Percentiles rank a stretch among this genome's conserved stretches.
Evolutionary conservation across 2,797 vertebrate species (phyloP).

Genomic region (Helicolenus hilgendorfi): DNA sequence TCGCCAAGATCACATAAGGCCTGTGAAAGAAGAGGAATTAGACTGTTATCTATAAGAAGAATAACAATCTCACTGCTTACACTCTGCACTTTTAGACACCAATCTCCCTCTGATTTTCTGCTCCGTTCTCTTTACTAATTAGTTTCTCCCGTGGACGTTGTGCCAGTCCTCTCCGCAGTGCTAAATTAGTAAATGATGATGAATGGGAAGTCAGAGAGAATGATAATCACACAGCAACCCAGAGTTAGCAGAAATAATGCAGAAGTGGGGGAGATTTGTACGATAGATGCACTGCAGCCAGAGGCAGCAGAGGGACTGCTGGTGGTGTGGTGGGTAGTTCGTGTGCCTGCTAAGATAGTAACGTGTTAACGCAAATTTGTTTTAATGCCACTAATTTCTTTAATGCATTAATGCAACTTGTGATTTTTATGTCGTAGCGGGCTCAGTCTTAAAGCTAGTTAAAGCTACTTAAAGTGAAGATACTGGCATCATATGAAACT

Average conservation of each 20-base stretch:
- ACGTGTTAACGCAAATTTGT: too few relatives aligned
- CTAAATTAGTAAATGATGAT: slow-evolving; percentile 78
- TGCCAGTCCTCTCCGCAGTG: slow-evolving; percentile 38
- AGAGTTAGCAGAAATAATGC: slow-evolving; percentile 43
- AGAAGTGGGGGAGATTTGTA: slow-evolving; percentile 19
- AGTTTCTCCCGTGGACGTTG: slow-evolving; percentile 53
- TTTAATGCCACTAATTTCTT: too few relatives aligned
- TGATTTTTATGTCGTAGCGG: too few relatives aligned
- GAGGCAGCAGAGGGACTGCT: background rate
- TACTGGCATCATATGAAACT: too few relatives aligned
- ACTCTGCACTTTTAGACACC: slow-evolving; percentile 34
- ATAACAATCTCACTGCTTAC: slow-evolving; percentile 1
- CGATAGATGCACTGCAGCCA: background rate
- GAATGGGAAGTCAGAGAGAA: slow-evolving; percentile 67
- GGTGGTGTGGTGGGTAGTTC: background rate
- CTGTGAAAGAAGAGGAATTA: slow-evolving; percentile 59
- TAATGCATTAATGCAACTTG: too few relatives aligned
- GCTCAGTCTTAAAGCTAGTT: too few relatives aligned
- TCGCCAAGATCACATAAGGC: slow-evolving; percentile 80
- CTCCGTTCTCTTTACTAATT: slow-evolving; percentile 70
- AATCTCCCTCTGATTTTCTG: slow-evolving; percentile 64
- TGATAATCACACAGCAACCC: slow-evolving; percentile 55
- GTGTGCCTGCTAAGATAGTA: background rate
- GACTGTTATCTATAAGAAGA: slow-evolving; percentile 29
- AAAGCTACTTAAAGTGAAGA: too few relatives aligned